Base-by-base conservation (phyloP, 2,888 invertebrate genomes). In the Drosophila affinis region DNA sequence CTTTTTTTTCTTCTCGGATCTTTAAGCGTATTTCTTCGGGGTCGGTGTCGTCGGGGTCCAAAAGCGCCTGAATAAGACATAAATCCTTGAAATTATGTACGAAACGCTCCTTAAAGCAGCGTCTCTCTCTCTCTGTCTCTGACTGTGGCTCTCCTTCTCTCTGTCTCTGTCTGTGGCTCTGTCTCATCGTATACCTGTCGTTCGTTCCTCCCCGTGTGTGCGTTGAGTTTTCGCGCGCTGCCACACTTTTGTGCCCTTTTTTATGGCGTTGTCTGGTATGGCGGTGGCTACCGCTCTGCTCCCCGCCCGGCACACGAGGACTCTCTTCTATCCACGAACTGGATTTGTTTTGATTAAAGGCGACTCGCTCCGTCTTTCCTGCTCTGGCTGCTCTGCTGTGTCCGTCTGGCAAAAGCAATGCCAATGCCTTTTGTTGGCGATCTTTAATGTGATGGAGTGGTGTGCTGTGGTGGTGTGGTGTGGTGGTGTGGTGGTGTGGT, bases 51-150 rank as follows among this genome's bases (percentile, higher is more conserved):
- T 52, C 52, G 29, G 52, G 52, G 9, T 69, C 65, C 75, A 68
- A 77, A 70, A 72, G 53, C 69, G 64, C 46, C 75, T 86, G 83
- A 86, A 86, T 82, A 81, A 81, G 86, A 86, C 86, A 81, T 83
- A 86, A 86, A 82, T 82, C 81, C 81, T 82, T 82, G 81, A 86
- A 86, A 86, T 86, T 72, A 79, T 85, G 82, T 81, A 58, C 77
- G 67, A 64, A 32, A 14, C 63, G 83, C 68, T 82, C 70, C 79
- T 82, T 77, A 60, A 56, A 63, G 52, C 52, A 63, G 52, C 32
- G 32, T 32, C 9, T 21, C 7, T 49, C 45, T 52, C 46, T 32
- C 21, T 21, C 18, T 18, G 4, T 4, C 24, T 3, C 34, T 39
- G 14, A 2, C 39, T 34, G 4, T 34, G 10, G 10, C 34, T 34